A percentile compares a stretch with the other conserved stretches of the same genome.
These are phyloP conservation scores for Ardeotis arabs DNA, from an alignment of 2,113 vertebrate genomes.

Conservation along the genomic window DNA sequence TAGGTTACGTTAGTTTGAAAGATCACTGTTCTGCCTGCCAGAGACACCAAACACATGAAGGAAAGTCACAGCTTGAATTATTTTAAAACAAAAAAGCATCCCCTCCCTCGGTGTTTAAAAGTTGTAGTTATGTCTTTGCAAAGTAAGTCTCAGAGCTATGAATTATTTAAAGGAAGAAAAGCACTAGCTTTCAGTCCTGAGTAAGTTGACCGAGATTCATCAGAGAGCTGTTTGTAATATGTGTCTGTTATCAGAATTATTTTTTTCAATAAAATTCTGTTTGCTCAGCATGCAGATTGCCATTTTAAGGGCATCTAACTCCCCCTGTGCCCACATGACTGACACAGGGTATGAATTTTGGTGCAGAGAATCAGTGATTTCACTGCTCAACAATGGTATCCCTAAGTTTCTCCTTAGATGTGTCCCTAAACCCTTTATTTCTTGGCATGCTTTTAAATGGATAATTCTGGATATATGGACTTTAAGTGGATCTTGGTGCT, in stretches of 20 bases:
- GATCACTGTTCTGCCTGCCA: background rate
- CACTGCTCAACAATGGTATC: background rate
- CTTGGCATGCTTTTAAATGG: background rate
- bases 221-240: background rate
- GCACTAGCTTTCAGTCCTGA: background rate
- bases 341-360: background rate
- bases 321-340: background rate
- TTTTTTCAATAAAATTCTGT: background rate
- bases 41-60: background rate
- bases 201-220: background rate
- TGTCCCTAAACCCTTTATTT: background rate
- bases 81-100: background rate
- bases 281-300: background rate
- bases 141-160: background rate
- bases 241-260: background rate
- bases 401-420: background rate
- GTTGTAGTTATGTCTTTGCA: background rate
- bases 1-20: background rate
- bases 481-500: background rate
- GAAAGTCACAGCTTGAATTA: background rate
- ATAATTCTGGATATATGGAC: background rate
- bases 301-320: background rate
- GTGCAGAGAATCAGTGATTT: background rate
- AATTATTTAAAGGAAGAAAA: background rate
- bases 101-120: fast-evolving